phyloP scores from a whole-genome alignment of 2,113 vertebrate species.

The Laterallus jamaicensis region DNA sequence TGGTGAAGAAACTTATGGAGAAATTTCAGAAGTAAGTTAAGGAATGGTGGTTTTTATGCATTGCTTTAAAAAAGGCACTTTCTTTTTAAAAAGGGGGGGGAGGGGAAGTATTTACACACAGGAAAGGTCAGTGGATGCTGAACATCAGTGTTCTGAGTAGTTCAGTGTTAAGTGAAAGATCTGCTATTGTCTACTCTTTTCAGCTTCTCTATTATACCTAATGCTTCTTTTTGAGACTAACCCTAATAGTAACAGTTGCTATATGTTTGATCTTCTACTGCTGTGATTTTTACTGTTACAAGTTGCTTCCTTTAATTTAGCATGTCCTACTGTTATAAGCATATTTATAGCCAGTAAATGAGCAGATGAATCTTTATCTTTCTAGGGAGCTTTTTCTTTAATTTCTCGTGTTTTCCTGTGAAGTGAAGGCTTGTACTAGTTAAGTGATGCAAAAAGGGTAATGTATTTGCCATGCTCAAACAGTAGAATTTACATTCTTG shows the following conservation, averaged over 20 bases:
- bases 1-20: conserved; percentile 93
- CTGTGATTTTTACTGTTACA: background rate
- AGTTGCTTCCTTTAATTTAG: background rate
- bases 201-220: background rate
- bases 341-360: background rate
- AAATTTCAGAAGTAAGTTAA: conserved; percentile 88
- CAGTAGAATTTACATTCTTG: background rate
- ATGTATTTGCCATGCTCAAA: background rate
- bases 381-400: background rate
- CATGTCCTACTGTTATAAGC: background rate
- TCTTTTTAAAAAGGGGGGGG: background rate
- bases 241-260: background rate
- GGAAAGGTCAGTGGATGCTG: background rate
- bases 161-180: background rate
- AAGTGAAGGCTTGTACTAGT: background rate
- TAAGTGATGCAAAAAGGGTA: background rate
- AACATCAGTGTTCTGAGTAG: background rate
- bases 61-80: too few species aligned
- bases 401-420: background rate
- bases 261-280: background rate
- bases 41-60: background rate
- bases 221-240: background rate
- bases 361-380: background rate
- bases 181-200: background rate
- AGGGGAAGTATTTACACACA: background rate